Conservation (phyloP, 2,888 invertebrate genomes). For the Rosalia funebris region DNA sequence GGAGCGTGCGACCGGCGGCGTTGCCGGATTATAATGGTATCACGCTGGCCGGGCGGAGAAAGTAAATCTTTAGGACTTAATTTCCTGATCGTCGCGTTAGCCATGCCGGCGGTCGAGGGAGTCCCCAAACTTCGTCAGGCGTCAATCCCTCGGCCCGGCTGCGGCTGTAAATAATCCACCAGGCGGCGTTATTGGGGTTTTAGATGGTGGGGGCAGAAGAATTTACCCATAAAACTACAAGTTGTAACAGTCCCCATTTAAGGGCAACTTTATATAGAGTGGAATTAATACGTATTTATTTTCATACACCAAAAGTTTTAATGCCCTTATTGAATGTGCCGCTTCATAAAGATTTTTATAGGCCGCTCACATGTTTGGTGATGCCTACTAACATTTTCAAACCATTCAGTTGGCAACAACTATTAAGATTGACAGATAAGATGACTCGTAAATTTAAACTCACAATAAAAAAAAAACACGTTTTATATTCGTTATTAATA, state of each 20-base stretch:
- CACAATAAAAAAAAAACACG: no score
- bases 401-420: no score
- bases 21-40: background rate
- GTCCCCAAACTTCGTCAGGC: background rate
- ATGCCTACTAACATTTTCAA: no score
- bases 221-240: background rate
- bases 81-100: background rate
- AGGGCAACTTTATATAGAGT: background rate
- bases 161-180: background rate
- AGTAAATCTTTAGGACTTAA: constrained; percentile 4
- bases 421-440: no score
- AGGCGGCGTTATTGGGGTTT: background rate
- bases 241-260: background rate
- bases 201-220: background rate
- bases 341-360: no score
- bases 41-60: background rate
- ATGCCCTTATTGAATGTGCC: no score
- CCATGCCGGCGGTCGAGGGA: background rate
- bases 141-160: background rate
- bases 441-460: no score
- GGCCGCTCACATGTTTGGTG: no score
- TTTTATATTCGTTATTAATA: no score
- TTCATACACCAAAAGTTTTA: background rate
- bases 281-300: background rate
- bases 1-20: background rate